These are phyloP conservation scores for Oenanthe melanoleuca DNA, from an alignment of 2,113 vertebrate species.

Conservation along the genomic window DNA sequence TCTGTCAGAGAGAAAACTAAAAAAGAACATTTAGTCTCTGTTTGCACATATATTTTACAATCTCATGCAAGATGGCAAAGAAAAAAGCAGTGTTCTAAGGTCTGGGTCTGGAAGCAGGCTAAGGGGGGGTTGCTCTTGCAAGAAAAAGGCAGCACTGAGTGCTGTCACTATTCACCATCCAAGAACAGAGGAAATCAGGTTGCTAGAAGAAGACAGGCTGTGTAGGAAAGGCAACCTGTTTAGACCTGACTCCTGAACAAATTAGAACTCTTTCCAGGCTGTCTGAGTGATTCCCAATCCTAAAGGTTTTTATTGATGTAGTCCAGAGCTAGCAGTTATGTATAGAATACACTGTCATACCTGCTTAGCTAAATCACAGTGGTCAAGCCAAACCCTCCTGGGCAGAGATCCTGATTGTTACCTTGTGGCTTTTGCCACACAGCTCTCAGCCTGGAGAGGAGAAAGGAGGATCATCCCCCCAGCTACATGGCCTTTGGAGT, in stretches of 20 bases:
- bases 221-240: background rate
- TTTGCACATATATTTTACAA: background rate
- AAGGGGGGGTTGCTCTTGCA: background rate
- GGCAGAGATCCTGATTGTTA: background rate
- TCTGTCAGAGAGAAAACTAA: background rate
- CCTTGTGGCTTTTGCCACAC: background rate
- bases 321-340: background rate
- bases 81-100: background rate
- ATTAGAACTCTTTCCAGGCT: background rate
- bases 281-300: background rate
- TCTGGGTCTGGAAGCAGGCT: background rate
- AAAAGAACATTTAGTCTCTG: background rate
- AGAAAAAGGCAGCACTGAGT: background rate
- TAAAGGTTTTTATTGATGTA: background rate
- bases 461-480: background rate
- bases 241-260: background rate
- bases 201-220: background rate
- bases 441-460: background rate
- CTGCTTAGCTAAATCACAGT: background rate
- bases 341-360: background rate
- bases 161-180: background rate
- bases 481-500: rapidly evolving
- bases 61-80: background rate
- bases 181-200: background rate
- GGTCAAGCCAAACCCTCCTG: background rate